Evolutionary conservation across 2,888 invertebrate genomes (phyloP).

Genomic region (Hypercompe scribonia): DNA sequence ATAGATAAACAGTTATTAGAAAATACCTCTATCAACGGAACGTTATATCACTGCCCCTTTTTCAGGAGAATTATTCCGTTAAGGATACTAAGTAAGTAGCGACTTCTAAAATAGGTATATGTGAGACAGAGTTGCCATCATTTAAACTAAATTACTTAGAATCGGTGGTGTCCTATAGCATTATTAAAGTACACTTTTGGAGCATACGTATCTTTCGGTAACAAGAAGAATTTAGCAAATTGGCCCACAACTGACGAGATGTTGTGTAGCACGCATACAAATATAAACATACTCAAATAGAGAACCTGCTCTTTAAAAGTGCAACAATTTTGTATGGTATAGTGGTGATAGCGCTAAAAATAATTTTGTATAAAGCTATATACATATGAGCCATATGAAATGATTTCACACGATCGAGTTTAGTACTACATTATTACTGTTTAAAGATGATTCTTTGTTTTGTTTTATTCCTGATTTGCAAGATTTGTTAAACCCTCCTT

Average conservation of each 20-base stretch:
- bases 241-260: too few relatives aligned
- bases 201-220: too few relatives aligned
- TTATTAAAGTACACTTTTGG: too few relatives aligned
- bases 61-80: neutral
- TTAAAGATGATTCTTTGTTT: neutral
- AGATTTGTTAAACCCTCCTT: neutral
- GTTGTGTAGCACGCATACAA: too few relatives aligned
- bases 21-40: neutral
- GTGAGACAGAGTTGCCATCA: neutral
- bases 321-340: too few relatives aligned
- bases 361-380: too few relatives aligned
- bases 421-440: neutral
- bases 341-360: too few relatives aligned
- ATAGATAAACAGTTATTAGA: neutral
- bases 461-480: neutral
- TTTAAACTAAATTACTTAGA: neutral
- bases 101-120: neutral
- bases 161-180: too few relatives aligned
- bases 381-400: neutral
- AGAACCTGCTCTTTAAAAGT: too few relatives aligned
- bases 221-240: too few relatives aligned
- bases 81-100: neutral
- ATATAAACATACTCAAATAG: too few relatives aligned
- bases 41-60: neutral
- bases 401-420: neutral